phyloP scores from a whole-genome alignment of 2,113 vertebrate species.

The Pogona vitticeps region DNA sequence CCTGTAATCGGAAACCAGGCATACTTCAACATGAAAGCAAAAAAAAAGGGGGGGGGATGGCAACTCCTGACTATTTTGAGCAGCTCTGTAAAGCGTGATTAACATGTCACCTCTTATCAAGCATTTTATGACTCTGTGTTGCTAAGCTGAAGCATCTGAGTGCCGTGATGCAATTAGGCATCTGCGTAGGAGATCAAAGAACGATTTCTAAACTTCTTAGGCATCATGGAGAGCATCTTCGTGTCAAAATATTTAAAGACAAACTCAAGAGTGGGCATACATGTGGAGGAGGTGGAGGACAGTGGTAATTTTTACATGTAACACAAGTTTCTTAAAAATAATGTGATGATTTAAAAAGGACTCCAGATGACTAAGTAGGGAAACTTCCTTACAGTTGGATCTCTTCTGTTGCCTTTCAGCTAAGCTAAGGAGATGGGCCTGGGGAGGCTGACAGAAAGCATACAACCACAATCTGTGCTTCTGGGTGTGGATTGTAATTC shows the following conservation, averaged over 20 bases:
- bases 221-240: conserved; percentile 47
- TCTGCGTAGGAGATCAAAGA: conserved; percentile 58
- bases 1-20: conserved; percentile 27
- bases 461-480: too few relatives aligned
- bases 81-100: conserved; percentile 52
- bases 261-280: conserved; percentile 36
- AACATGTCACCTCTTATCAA: conserved; percentile 61
- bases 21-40: conserved; percentile 28
- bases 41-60: conserved; percentile 44
- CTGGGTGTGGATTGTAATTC: too few relatives aligned
- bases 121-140: conserved; percentile 43
- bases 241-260: conserved; percentile 48
- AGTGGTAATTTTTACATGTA: neutral
- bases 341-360: neutral
- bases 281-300: neutral
- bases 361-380: too few relatives aligned
- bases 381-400: neutral
- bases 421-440: neutral
- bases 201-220: conserved; percentile 56
- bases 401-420: neutral
- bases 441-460: too few relatives aligned
- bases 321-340: neutral
- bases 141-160: conserved; percentile 52
- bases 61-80: conserved; percentile 35
- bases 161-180: conserved; percentile 25